Evolutionary conservation across 2,113 vertebrate genomes (phyloP).

Genomic region (Prunella himalayana): DNA sequence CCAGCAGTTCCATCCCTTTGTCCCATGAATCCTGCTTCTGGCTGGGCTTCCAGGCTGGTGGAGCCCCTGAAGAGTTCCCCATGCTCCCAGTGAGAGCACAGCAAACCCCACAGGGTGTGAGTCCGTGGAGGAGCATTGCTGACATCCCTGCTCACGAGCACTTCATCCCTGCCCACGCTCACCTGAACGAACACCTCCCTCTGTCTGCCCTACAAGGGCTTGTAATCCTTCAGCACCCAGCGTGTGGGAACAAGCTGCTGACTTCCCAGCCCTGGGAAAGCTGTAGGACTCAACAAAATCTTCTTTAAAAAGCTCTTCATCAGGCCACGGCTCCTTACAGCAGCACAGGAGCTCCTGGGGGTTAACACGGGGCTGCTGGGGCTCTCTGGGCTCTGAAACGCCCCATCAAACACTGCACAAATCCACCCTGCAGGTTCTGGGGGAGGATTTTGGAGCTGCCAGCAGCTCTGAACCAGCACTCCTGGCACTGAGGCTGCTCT

Average conservation of each 20-base stretch:
- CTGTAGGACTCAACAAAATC: neutral
- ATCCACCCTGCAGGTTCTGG: neutral
- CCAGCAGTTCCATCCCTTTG: neutral
- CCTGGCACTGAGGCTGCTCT: neutral
- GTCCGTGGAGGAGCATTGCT: accelerated
- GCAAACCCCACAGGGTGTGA: accelerated
- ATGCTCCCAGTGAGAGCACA: accelerated
- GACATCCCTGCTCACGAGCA: accelerated
- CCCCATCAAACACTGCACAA: neutral
- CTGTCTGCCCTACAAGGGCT: neutral
- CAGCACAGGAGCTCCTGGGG: neutral
- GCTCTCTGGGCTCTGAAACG: neutral
- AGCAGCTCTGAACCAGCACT: neutral
- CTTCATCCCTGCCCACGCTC: neutral
- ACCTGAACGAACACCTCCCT: neutral
- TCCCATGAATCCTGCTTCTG: neutral
- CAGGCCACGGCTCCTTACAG: neutral
- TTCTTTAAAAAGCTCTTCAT: neutral
- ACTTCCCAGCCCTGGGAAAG: neutral
- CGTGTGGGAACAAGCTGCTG: neutral
- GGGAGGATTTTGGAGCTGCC: neutral
- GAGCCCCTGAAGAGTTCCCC: accelerated
- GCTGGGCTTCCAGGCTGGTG: neutral
- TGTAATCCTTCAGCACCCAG: neutral
- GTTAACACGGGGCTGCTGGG: neutral